Base-by-base conservation (phyloP, 2,113 vertebrate genomes). In the Gorsachius goisagi region DNA sequence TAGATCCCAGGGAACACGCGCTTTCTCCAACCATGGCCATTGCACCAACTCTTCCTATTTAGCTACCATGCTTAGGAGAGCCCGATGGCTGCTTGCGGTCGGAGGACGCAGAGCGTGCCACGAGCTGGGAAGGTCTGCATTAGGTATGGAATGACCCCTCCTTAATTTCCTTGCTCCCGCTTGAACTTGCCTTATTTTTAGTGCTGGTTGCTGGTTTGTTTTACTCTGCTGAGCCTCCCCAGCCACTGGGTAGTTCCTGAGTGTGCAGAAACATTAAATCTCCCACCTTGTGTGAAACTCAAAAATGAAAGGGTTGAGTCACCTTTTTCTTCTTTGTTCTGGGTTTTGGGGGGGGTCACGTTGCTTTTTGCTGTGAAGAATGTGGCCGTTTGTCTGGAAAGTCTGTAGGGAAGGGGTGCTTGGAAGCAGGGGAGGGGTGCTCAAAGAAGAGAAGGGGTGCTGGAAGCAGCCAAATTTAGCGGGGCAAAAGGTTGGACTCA, bases 61-160 rank as follows among this genome's bases (percentile, higher is more conserved):
- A 44, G 30, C 53, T 55, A 24, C 37, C 28, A 47, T 22, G n/a
- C 26, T 45, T 8, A 18, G 35, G 27, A 35, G 15, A 72, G 21
- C n/a, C 15, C 0, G 1, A 14, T 14, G 2, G 16, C 59, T 41
- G 37, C 58, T 83, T 7, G 2, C 1, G 0, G 45, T 15, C 4
- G 5, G 64, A 24, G 12, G 32, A 37, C 5, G 10, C 37, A n/a
- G 14, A 23, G 41, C 14, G 19, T 17, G 19, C 47, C 19, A 28
- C 53, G 33, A 50, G 41, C 62, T 13, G 23, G 8, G 41, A 45
- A 69, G 7, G 5, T 47, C 76, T 56, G 27, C 0, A 0, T 21
- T 21, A 6, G 41, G 18, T 59, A 59, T n/a, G 52, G 50, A 60
- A 75, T 14, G 24, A 59, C 14, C 33, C 11, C 15, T 84, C 39